Evolutionary conservation across 1,140 invertebrate species (phyloP).

Genomic region (Hetaerina americana): DNA sequence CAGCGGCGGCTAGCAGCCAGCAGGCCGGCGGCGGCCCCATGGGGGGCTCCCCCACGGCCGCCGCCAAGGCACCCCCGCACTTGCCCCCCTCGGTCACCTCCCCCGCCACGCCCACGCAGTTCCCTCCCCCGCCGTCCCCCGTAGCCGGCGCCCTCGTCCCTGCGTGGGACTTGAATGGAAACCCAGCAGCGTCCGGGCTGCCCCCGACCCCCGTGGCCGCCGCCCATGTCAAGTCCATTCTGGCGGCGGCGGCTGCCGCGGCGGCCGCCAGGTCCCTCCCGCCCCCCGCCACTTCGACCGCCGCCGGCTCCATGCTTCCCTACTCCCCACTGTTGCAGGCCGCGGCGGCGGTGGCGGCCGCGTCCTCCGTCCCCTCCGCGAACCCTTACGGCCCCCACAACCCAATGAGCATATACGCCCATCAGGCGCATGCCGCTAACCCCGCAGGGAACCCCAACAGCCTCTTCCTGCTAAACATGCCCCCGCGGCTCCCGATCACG

Average conservation of each 20-base stretch:
- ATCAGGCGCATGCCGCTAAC: constrained; percentile 20
- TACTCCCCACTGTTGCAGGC: background rate
- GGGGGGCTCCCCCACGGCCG: constrained; percentile 27
- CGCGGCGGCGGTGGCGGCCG: constrained; percentile 14
- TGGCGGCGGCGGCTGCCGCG: constrained; percentile 17
- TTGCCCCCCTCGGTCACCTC: constrained; percentile 5
- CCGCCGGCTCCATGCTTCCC: constrained; percentile 20
- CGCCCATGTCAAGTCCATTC: constrained; percentile 12
- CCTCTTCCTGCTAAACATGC: constrained; percentile 24
- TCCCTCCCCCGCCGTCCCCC: constrained; percentile 20
- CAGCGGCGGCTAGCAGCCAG: background rate
- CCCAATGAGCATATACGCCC: background rate
- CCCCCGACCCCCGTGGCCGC: constrained; percentile 23
- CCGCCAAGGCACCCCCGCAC: constrained; percentile 32
- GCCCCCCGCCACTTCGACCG: constrained; percentile 20
- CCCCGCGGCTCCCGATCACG: constrained; percentile 23
- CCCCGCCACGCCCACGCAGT: constrained; percentile 7
- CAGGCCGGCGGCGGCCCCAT: constrained; percentile 20
- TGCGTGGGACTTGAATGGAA: background rate
- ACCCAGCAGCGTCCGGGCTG: constrained; percentile 10
- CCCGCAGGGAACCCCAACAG: constrained; percentile 28
- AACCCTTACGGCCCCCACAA: constrained; percentile 4
- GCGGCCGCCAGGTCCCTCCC: constrained; percentile 12
- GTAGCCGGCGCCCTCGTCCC: constrained; percentile 9
- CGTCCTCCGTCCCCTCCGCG: constrained; percentile 19